Base-by-base conservation (phyloP, 2,888 invertebrate genomes). In the Melanophora roralis region DNA sequence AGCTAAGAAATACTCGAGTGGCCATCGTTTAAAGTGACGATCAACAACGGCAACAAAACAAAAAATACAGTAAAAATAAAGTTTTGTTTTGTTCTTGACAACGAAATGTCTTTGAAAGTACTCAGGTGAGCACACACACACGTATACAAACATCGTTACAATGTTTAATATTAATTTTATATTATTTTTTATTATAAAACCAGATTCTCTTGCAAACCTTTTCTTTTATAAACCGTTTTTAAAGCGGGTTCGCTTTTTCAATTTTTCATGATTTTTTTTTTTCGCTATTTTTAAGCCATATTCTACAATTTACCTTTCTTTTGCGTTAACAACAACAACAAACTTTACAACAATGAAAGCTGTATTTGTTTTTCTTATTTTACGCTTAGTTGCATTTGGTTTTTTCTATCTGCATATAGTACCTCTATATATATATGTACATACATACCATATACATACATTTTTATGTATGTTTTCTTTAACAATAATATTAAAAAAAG, bases 71-170 rank as follows among this genome's bases (percentile, higher is more conserved):
- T 65, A 51, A 23, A 55, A 32, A 14, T 57, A 27, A 68, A 59
- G 51, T 69, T 71, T 75, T 65, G 75, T 74, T 72, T 43, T 64
- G 68, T 76, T 80, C 75, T 80, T 62, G 53, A 45, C 51, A 40
- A 62, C 21, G 45, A 38, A 16, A 57, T 43, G 38, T 38, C 32
- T 64, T 64, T 53, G 38, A 49, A 27, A 40, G 19, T n/a, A 32
- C 36, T 45, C n/a, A 51, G 23, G 53, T 21, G 38, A 27, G 6
- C 59, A 40, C 40, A 19, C 21, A 38, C 12, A 19, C 11, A 21
- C 23, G 9, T 9, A n/a, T 49, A 43, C 2, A n/a, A n/a, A n/a
- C n/a, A n/a, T n/a, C n/a, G n/a, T n/a, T n/a, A n/a, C n/a, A n/a
- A n/a, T n/a, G n/a, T n/a, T n/a, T n/a, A n/a, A n/a, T n/a, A n/a